These are phyloP conservation scores for Anagrus nilaparvatae DNA, from an alignment of 1,140 invertebrate genomes.

Conservation along the genomic window DNA sequence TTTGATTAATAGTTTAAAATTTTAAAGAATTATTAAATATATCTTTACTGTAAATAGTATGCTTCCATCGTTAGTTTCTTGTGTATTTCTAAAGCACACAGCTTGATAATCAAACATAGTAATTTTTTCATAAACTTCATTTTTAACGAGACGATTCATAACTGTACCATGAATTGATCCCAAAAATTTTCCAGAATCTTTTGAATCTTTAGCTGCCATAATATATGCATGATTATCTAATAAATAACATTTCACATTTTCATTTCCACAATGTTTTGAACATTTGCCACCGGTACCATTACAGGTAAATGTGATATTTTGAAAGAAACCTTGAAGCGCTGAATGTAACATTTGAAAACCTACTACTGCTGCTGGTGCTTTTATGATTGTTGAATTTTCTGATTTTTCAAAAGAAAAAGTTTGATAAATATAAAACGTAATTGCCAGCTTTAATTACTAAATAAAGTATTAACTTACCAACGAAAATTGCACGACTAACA, in stretches of 20 bases:
- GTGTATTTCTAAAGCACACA: constrained; percentile 63
- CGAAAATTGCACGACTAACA: constrained; percentile 78
- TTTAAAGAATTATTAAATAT: constrained; percentile 15
- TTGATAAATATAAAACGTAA: no score
- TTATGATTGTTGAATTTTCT: no score
- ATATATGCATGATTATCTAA: constrained; percentile 87
- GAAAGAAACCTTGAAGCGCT: constrained; percentile 62
- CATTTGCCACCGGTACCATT: constrained; percentile 31
- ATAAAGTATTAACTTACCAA: constrained; percentile 27
- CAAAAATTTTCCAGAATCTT: constrained; percentile 75
- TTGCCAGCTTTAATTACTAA: no score
- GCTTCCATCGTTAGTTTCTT: constrained; percentile 49
- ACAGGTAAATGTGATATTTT: constrained; percentile 54
- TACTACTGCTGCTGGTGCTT: constrained; percentile 82
- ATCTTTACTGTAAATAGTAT: constrained; percentile 55
- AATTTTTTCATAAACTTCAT: constrained; percentile 67
- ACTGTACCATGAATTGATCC: constrained; percentile 68
- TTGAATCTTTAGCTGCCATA: constrained; percentile 53
- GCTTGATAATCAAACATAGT: constrained; percentile 83
- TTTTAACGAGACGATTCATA: constrained; percentile 66
- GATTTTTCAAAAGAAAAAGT: no score
- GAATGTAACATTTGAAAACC: constrained; percentile 80
- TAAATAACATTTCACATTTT: constrained; percentile 71
- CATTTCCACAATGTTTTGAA: constrained; percentile 55
- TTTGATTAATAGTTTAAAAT: background rate